Conservation (phyloP, 2,888 invertebrate species). For the Lochmaea capreae region DNA sequence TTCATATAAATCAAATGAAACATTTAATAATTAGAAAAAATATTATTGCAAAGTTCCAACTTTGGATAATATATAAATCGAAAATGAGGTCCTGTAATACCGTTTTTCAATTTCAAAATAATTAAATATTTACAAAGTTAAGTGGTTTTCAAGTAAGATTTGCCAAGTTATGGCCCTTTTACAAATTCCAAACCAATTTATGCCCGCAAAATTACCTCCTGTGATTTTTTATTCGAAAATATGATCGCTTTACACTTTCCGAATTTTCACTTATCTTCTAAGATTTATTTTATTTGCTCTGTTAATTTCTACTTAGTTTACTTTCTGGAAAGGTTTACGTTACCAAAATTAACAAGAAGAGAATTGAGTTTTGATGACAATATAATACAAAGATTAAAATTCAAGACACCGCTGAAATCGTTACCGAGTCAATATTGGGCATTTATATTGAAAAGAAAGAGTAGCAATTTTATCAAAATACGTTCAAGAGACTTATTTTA, state of each 20-base stretch:
- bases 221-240: conserved; percentile 17
- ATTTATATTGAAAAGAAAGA: conserved; percentile 15
- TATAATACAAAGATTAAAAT: conserved; percentile 17
- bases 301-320: conserved; percentile 32
- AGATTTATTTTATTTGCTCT: conserved; percentile 28
- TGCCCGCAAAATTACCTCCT: conserved; percentile 12
- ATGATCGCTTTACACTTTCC: conserved; percentile 25
- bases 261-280: conserved; percentile 21
- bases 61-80: too few species aligned
- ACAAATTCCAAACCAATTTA: neutral
- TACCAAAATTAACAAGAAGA: conserved; percentile 29
- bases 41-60: too few species aligned
- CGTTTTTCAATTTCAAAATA: neutral
- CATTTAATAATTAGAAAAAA: too few species aligned
- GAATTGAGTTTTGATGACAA: conserved; percentile 31
- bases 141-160: conserved; percentile 21
- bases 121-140: conserved; percentile 24
- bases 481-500: too few species aligned
- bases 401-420: conserved; percentile 10
- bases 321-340: conserved; percentile 24
- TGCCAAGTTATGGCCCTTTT: neutral
- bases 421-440: conserved; percentile 20
- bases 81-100: too few species aligned
- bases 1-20: too few species aligned
- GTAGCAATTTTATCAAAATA: neutral